These are phyloP conservation scores for Enteromius thamalakanensis DNA, from an alignment of 2,797 vertebrate genomes.

Conservation along the genomic window DNA sequence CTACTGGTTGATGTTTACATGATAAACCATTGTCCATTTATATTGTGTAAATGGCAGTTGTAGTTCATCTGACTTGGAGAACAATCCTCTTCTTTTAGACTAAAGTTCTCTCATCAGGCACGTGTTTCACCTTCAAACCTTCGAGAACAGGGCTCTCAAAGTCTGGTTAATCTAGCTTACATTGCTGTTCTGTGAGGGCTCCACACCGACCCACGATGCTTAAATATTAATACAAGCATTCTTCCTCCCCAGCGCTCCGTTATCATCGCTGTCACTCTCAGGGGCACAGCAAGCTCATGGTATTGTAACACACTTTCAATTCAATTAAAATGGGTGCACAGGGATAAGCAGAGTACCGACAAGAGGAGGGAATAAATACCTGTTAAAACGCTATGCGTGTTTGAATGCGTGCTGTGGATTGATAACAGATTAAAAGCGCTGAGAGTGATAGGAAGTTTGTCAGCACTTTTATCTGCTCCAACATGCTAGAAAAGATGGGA, in stretches of 20 bases:
- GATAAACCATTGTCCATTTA: background rate
- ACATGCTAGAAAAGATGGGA: background rate
- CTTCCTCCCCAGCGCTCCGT: constrained; percentile 38
- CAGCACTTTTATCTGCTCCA: background rate
- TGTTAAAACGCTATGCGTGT: constrained; percentile 35
- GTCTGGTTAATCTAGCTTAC: constrained; percentile 5
- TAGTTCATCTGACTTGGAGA: background rate
- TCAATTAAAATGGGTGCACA: constrained; percentile 47
- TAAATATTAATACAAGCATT: constrained; percentile 54
- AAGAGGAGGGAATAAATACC: constrained; percentile 31
- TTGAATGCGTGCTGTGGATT: background rate
- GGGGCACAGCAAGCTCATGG: constrained; percentile 11
- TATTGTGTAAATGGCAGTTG: background rate
- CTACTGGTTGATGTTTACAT: background rate
- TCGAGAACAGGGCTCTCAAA: background rate
- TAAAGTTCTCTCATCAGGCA: background rate
- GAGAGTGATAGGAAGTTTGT: constrained; percentile 6
- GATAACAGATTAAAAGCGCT: constrained; percentile 24
- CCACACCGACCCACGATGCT: constrained; percentile 28
- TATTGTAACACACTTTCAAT: constrained; percentile 53
- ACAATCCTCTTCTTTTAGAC: background rate
- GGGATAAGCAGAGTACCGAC: background rate
- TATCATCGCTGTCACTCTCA: constrained; percentile 45
- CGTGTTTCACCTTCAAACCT: constrained; percentile 25
- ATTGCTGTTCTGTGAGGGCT: background rate